These are phyloP conservation scores for Lycaena phlaeas DNA, from an alignment of 2,888 invertebrate species.

Conservation along the genomic window DNA sequence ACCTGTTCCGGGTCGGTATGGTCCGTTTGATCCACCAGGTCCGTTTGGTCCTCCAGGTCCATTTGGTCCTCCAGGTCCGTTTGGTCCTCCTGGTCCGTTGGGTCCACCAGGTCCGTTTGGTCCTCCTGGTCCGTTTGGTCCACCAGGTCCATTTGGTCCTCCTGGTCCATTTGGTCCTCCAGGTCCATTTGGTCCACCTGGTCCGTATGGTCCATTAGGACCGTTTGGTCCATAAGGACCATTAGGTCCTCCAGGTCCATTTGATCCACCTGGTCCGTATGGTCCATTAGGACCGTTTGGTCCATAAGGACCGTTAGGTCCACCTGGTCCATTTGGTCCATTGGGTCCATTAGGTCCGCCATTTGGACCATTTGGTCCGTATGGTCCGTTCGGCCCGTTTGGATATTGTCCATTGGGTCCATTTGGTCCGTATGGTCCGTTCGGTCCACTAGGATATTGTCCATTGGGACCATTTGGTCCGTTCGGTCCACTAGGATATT, in stretches of 20 bases:
- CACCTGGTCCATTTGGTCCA: constrained; percentile 21
- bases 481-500: constrained; percentile 22
- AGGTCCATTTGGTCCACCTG: constrained; percentile 26
- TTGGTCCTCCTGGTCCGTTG: constrained; percentile 13
- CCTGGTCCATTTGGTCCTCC: constrained; percentile 27
- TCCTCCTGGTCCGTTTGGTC: constrained; percentile 28
- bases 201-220: constrained; percentile 22
- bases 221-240: constrained; percentile 24
- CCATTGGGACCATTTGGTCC: constrained; percentile 5
- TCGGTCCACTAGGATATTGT: constrained; percentile 15
- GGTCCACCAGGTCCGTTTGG: constrained; percentile 8
- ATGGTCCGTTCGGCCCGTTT: constrained; percentile 18
- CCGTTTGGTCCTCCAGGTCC: constrained; percentile 17
- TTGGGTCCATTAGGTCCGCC: constrained; percentile 21
- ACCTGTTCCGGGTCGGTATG: constrained; percentile 3
- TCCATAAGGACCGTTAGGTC: constrained; percentile 32
- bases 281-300: constrained; percentile 24
- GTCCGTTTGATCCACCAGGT: constrained; percentile 19
- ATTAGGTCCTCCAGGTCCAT: constrained; percentile 24
- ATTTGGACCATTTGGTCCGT: constrained; percentile 12
- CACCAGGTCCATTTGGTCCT: constrained; percentile 24
- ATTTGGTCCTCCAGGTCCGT: constrained; percentile 20
- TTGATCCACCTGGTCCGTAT: constrained; percentile 20
- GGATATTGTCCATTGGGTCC: constrained; percentile 27
- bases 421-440: constrained; percentile 24